Conservation (phyloP, 2,888 invertebrate species). For the Embidobia sp. region DNA sequence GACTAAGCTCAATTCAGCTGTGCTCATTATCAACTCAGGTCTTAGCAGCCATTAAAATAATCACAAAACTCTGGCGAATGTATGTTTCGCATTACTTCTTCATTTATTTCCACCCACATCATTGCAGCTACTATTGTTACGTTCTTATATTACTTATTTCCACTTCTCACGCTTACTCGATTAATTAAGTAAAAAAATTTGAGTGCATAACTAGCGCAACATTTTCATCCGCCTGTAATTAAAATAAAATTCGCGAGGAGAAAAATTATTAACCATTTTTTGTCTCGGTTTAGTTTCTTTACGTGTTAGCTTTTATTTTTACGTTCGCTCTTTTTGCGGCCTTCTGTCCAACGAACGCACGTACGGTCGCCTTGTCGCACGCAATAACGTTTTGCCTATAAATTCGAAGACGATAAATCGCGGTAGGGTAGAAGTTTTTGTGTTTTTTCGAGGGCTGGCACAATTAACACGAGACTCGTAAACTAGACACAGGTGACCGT, state of each 20-base stretch:
- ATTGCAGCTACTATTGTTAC: not conserved
- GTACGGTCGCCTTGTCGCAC: conserved; percentile 51
- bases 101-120: not conserved
- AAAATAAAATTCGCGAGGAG: conserved; percentile 45
- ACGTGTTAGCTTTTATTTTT: conserved; percentile 4
- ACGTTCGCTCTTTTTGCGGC: conserved; percentile 25
- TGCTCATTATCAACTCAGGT: too few species aligned
- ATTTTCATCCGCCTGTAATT: conserved; percentile 47
- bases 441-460: conserved; percentile 63
- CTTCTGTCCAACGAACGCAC: conserved; percentile 53
- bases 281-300: conserved; percentile 13
- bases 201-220: conserved; percentile 45
- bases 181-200: conserved; percentile 35
- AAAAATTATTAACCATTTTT: conserved; percentile 31
- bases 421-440: conserved; percentile 45
- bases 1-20: too few species aligned
- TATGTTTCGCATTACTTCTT: conserved; percentile 3
- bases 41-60: too few species aligned
- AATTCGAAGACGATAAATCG: conserved; percentile 68
- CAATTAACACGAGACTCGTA: conserved; percentile 73
- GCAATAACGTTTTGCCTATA: conserved; percentile 66
- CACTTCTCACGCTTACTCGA: conserved; percentile 3
- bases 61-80: not conserved
- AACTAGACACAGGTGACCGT: conserved; percentile 68
- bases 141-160: conserved; percentile 1